These are phyloP conservation scores for Zosterops japonicus DNA, from an alignment of 2,113 vertebrate species.

Conservation along the genomic window DNA sequence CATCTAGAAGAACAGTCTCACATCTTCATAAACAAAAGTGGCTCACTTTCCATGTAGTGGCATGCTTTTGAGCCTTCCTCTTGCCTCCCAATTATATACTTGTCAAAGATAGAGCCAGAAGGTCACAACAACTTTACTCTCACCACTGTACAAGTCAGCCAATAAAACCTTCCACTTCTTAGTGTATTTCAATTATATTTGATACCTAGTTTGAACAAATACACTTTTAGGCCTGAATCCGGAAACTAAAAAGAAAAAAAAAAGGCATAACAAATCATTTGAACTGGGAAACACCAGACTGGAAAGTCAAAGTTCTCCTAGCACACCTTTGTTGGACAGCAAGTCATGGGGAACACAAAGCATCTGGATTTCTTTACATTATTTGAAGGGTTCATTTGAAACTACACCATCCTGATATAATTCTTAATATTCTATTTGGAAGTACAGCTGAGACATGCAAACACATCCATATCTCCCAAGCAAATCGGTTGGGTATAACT, in stretches of 20 bases:
- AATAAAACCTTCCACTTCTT: background rate
- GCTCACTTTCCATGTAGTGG: background rate
- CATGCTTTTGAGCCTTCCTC: background rate
- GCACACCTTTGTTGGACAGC: background rate
- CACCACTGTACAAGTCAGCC: background rate
- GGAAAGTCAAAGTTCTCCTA: background rate
- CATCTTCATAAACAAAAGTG: background rate
- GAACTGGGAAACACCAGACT: background rate
- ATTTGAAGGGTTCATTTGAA: background rate
- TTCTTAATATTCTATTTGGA: background rate
- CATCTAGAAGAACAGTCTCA: background rate
- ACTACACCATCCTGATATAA: rapidly evolving
- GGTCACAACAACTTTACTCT: background rate
- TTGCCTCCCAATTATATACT: background rate
- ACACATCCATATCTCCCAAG: background rate
- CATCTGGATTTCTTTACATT: background rate
- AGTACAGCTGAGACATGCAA: background rate
- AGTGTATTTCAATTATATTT: constrained; percentile 26
- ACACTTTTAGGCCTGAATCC: background rate
- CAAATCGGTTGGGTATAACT: background rate
- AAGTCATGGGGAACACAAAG: background rate
- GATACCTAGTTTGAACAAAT: constrained; percentile 8
- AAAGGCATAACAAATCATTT: background rate
- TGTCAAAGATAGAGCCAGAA: background rate
- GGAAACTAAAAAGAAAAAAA: background rate